A percentile compares a stretch with the other conserved stretches of the same genome.
phyloP scores from a whole-genome alignment of 2,797 vertebrate genomes.

The Sciurus carolinensis region DNA sequence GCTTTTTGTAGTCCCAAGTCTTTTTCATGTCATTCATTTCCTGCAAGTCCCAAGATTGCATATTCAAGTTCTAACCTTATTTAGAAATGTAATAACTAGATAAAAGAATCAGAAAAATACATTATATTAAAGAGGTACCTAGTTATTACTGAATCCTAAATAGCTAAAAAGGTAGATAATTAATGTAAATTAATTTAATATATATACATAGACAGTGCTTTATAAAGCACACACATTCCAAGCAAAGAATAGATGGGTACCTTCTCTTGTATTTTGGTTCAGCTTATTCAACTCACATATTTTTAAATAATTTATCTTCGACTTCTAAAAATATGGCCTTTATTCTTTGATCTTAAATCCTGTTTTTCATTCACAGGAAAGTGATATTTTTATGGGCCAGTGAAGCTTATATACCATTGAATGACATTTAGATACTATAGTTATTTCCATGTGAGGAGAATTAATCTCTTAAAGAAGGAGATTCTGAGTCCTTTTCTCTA shows the following conservation, averaged over 20 bases:
- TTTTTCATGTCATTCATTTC: slow-evolving; percentile 47
- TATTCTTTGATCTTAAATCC: slow-evolving; percentile 83
- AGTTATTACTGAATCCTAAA: slow-evolving; percentile 16
- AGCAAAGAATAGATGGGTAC: background rate
- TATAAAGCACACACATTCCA: slow-evolving; percentile 35
- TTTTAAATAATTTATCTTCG: slow-evolving; percentile 77
- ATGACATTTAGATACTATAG: slow-evolving; percentile 80
- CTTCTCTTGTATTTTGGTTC: slow-evolving; percentile 29
- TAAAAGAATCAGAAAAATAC: slow-evolving; percentile 30
- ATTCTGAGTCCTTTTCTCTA: background rate
- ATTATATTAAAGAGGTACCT: background rate
- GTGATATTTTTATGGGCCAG: slow-evolving; percentile 82
- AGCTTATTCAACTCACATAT: slow-evolving; percentile 68
- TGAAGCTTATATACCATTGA: slow-evolving; percentile 83
- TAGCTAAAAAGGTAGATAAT: slow-evolving; percentile 9
- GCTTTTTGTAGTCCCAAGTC: background rate
- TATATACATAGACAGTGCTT: background rate
- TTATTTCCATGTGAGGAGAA: slow-evolving; percentile 79
- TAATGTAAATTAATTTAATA: background rate
- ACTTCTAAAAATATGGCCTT: slow-evolving; percentile 75
- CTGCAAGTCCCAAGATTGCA: background rate
- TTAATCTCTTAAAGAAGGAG: slow-evolving; percentile 73
- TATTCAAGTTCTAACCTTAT: slow-evolving; percentile 34
- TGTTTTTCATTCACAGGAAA: slow-evolving; percentile 81
- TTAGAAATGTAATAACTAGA: background rate